Conservation (phyloP, 2,113 vertebrate genomes). For the Mola mola region DNA sequence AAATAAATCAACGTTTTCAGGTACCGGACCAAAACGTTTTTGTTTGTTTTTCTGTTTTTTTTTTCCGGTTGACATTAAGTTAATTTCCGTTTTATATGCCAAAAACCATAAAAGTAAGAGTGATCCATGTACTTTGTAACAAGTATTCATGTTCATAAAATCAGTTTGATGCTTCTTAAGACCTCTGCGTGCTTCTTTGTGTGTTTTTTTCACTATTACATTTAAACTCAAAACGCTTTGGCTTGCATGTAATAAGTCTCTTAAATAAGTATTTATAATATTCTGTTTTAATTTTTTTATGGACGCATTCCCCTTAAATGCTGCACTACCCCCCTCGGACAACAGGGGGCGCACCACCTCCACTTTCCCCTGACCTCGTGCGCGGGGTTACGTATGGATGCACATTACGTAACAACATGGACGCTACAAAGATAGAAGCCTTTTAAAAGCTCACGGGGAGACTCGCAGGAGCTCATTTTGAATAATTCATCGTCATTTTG, state of each 20-base stretch:
- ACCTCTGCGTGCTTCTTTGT: slow-evolving; percentile 18
- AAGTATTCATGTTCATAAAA: slow-evolving; percentile 78
- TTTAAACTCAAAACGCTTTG: too few relatives aligned
- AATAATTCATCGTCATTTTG: slow-evolving; percentile 33
- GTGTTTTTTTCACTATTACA: neutral
- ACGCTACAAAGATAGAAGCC: slow-evolving; percentile 60
- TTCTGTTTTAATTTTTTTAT: too few relatives aligned
- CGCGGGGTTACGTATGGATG: slow-evolving; percentile 63
- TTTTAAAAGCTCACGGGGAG: neutral
- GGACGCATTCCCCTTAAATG: neutral
- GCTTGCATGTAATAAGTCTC: too few relatives aligned
- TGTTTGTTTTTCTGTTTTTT: slow-evolving; percentile 14
- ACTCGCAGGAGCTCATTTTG: slow-evolving; percentile 14
- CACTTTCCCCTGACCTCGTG: slow-evolving; percentile 49
- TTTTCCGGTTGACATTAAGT: slow-evolving; percentile 41
- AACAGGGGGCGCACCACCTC: slow-evolving; percentile 48
- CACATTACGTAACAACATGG: slow-evolving; percentile 72
- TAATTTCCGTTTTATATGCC: slow-evolving; percentile 47
- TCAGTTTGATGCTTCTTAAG: slow-evolving; percentile 71
- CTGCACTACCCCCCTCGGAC: neutral
- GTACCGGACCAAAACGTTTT: slow-evolving; percentile 78
- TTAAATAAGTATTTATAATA: too few relatives aligned
- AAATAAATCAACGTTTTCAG: slow-evolving; percentile 56
- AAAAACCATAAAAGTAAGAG: slow-evolving; percentile 16
- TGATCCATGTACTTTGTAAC: slow-evolving; percentile 73